Evolutionary conservation across 2,797 vertebrate species (phyloP), one percentile per base, ranked within the genome.

Genomic region (Phrynocephalus vlangalii): DNA sequence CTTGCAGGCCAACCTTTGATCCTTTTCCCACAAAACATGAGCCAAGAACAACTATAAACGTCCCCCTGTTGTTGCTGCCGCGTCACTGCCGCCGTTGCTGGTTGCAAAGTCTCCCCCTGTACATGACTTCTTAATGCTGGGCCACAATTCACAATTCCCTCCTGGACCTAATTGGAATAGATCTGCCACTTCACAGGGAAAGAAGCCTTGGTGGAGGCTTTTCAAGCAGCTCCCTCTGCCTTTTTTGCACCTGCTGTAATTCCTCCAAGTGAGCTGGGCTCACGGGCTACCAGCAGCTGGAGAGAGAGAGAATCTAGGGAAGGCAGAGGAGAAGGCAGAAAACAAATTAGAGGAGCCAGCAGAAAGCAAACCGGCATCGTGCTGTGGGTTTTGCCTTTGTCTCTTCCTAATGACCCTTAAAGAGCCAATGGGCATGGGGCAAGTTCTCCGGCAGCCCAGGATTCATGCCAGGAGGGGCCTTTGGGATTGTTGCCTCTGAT

Each of bases 101-200:
- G 88, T 38, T 0, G 1, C 63, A 56, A 68, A 60, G 87, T 38
- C 73, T 67, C 90, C 90, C 77, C 76, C 71, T 24, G 90, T 60
- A 89, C 86, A 86, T 26, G 7, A 84, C 89, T 81, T 26, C 56
- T 72, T 89, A 80, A 85, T 78, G 73, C 33, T 2, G 0, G 84
- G 78, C 70, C 73, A 48, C 83, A 82, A 66, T 92, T 89, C 82
- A 33, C 71, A 0, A 6, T 0, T 88, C 85, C 89, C 24, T 50
- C 81, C 24, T 87, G 50, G 76, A 44, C 90, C 83, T 94, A 89
- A 90, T 87, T 92, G 90, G 92, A 91, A 94, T 90, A 89, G 92
- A 94, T 92, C 93, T 89, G 85, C 0, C 0, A 72, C 84, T 92
- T 81, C 83, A 76, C 89, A 89, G 88, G 78, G 71, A 86, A 91